Base-by-base conservation (phyloP, 2,888 invertebrate genomes). In the Syrphus vitripennis region DNA sequence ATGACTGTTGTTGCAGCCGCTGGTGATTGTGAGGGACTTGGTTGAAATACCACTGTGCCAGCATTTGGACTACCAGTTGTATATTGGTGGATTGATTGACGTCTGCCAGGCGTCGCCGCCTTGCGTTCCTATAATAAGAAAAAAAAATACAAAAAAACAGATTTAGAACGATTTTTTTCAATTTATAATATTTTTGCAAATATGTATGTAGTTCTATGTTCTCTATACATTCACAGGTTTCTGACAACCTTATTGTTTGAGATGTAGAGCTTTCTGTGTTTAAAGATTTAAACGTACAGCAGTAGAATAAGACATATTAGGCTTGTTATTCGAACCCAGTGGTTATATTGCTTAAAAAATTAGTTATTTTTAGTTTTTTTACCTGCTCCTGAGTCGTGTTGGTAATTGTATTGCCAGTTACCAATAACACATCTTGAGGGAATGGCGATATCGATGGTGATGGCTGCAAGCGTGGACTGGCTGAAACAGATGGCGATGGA, bases 401-500 rank as follows among this genome's bases (percentile, higher is more conserved):
- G 90, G 91, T 91, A 89, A 92, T 90, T 88, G 91, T 90, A 89
- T 90, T 92, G 88, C 92, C 91, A 89, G 93, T 90, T 90, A 93
- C 91, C 88, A 93, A 89, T 89, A 93, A 90, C 88, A 92, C 93
- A 93, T 93, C 93, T 89, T 92, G 92, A 83, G 91, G 91, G 90
- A 92, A 93, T 89, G 93, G 93, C 87, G 93, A 93, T 84, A 92
- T 89, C 81, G 93, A 93, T 87, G 93, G 93, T 88, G 93, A 93
- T 88, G 93, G 92, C 89, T 92, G 93, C 88, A 93, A 90, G 88
- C 93, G 91, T 88, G 93, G 93, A 90, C 93, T 93, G 90, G 92
- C 93, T 90, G 93, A 92, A 89, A 93, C 92, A 89, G 92, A 93
- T 90, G 92, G 92, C 89, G 92, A 93, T 90, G 93, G 93, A 90